Evolutionary conservation across 2,888 invertebrate genomes (phyloP).

Genomic region (Anthophora plumipes): DNA sequence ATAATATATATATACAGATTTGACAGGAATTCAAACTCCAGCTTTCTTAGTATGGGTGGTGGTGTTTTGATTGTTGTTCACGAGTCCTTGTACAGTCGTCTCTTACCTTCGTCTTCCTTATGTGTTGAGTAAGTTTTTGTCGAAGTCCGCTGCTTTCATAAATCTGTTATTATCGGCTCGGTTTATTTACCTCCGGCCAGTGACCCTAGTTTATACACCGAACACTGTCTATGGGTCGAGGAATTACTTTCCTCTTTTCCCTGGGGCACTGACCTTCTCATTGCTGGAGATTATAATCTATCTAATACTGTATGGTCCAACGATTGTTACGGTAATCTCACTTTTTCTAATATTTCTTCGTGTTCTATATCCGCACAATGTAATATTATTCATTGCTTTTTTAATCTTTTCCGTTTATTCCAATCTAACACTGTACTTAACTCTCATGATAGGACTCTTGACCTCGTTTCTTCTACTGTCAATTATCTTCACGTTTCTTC

Average conservation of each 20-base stretch:
- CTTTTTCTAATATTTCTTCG: neutral
- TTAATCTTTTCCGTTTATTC: constrained; percentile 1
- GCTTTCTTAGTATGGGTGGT: neutral
- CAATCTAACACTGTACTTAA: constrained; percentile 4
- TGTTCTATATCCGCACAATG: neutral
- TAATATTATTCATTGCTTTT: neutral
- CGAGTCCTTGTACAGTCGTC: neutral
- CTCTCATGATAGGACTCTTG: neutral
- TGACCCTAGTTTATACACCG: neutral
- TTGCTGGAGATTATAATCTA: constrained; percentile 21
- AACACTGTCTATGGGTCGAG: constrained; percentile 4
- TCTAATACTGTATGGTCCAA: neutral
- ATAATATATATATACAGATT: constrained; percentile 8
- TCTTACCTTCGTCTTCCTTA: neutral
- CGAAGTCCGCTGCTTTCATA: neutral
- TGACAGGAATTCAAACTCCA: neutral
- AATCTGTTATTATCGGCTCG: constrained; percentile 5
- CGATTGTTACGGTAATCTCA: neutral
- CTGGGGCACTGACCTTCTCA: neutral
- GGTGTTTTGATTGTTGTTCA: constrained; percentile 16
- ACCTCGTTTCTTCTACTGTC: constrained; percentile 12
- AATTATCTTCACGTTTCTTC: neutral
- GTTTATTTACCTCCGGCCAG: constrained; percentile 21
- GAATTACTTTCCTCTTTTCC: neutral
- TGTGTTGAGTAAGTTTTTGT: constrained; percentile 21